A percentile compares a stretch with the other conserved stretches of the same genome.
These are phyloP conservation scores for Platalea minor DNA, from an alignment of 2,797 vertebrate genomes.

Conservation along the genomic window DNA sequence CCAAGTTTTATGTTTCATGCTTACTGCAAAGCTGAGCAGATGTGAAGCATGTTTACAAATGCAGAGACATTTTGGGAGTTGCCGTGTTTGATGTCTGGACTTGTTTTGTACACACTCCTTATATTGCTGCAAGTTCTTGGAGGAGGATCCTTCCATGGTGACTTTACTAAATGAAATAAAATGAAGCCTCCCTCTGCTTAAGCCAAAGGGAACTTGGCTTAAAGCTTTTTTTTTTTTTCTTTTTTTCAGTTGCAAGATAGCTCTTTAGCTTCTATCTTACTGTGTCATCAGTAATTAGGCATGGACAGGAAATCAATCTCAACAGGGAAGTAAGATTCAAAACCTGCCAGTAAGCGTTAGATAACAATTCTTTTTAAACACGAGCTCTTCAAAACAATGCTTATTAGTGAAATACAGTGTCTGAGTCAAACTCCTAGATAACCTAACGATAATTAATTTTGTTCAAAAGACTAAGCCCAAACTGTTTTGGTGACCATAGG, in stretches of 20 bases:
- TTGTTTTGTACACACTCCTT: constrained; percentile 49
- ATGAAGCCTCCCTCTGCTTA: not conserved
- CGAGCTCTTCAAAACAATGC: not conserved
- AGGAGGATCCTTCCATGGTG: constrained; percentile 17
- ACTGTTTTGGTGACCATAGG: not conserved
- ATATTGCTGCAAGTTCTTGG: constrained; percentile 7
- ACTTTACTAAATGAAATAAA: constrained; percentile 33
- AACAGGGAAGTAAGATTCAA: constrained; percentile 27
- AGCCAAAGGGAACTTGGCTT: constrained; percentile 18
- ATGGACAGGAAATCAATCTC: constrained; percentile 57
- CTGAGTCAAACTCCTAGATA: not conserved
- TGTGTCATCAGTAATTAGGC: constrained; percentile 59
- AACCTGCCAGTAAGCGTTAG: constrained; percentile 17
- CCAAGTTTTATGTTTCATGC: constrained; percentile 22
- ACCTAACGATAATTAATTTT: constrained; percentile 8
- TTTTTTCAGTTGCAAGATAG: not conserved
- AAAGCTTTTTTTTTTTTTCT: not conserved
- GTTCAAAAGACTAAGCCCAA: not conserved
- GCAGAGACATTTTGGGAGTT: constrained; percentile 50
- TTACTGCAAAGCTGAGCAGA: constrained; percentile 45
- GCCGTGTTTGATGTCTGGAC: constrained; percentile 53
- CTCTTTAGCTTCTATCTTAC: constrained; percentile 23
- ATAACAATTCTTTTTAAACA: constrained; percentile 28
- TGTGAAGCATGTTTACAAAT: constrained; percentile 53
- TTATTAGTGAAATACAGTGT: not conserved